Conservation (phyloP, 1,140 invertebrate genomes). For the Brachionus manjavacas region DNA sequence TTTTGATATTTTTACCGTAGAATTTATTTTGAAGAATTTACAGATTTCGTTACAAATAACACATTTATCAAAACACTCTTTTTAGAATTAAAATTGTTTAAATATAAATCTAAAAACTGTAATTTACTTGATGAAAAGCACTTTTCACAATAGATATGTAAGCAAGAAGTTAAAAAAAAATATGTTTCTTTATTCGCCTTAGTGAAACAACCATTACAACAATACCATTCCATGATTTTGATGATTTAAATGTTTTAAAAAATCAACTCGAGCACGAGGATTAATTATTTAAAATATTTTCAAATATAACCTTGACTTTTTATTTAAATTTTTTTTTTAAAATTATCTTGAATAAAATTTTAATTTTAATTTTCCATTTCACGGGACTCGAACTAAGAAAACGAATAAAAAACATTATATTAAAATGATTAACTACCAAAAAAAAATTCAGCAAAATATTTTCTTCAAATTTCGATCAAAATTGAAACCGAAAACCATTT, state of each 20-base stretch:
- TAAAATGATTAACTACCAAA: no score
- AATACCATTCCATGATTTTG: constrained; percentile 47
- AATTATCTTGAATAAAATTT: no score
- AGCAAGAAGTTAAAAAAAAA: constrained; percentile 49
- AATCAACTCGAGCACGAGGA: background rate
- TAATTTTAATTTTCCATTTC: no score
- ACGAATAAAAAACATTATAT: no score
- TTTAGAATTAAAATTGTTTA: background rate
- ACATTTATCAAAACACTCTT: background rate
- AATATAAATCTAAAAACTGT: background rate
- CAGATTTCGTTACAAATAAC: background rate
- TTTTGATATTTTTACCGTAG: background rate
- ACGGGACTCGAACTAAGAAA: no score
- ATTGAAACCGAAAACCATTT: no score
- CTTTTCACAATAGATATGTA: constrained; percentile 50
- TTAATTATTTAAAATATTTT: background rate
- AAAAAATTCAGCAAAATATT: no score
- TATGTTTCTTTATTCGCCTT: constrained; percentile 48
- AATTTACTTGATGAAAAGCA: constrained; percentile 46
- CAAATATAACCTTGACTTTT: background rate
- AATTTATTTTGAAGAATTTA: constrained; percentile 10
- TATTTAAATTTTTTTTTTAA: no score
- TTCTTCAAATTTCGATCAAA: no score
- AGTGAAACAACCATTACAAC: constrained; percentile 50
- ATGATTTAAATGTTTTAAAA: background rate